phyloP scores from a whole-genome alignment of 2,888 invertebrate species.

The Leuctra nigra region DNA sequence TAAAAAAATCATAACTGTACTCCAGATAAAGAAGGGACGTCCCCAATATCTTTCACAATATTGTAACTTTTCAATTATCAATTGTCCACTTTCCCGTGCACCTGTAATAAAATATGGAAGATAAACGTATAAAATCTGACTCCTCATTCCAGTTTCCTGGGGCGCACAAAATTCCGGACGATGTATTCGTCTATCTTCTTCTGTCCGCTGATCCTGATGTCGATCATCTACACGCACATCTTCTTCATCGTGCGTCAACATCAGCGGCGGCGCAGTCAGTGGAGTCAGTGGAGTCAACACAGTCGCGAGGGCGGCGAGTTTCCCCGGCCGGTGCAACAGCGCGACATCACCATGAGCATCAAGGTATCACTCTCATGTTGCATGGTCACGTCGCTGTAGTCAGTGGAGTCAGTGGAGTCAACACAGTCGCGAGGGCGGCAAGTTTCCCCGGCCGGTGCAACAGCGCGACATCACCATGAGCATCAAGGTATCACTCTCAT shows the following conservation, averaged over 20 bases:
- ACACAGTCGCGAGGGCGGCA: no score
- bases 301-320: constrained; percentile 18
- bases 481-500: no score
- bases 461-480: no score
- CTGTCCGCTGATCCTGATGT: constrained; percentile 50
- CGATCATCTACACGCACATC: constrained; percentile 53
- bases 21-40: no score
- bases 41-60: neutral
- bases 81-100: no score
- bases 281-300: constrained; percentile 34
- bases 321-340: constrained; percentile 12
- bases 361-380: constrained; percentile 7
- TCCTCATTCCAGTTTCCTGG: constrained; percentile 38
- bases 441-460: no score
- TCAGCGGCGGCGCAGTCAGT: constrained; percentile 43
- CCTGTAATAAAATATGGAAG: no score
- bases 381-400: no score
- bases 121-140: no score
- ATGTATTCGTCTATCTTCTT: constrained; percentile 49
- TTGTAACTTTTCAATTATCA: neutral
- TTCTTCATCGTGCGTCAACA: constrained; percentile 50
- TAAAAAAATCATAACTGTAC: no score
- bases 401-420: no score
- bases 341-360: constrained; percentile 14
- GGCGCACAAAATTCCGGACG: constrained; percentile 42